Conservation (phyloP, 2,888 invertebrate genomes). For the Drosophila neonasuta region DNA sequence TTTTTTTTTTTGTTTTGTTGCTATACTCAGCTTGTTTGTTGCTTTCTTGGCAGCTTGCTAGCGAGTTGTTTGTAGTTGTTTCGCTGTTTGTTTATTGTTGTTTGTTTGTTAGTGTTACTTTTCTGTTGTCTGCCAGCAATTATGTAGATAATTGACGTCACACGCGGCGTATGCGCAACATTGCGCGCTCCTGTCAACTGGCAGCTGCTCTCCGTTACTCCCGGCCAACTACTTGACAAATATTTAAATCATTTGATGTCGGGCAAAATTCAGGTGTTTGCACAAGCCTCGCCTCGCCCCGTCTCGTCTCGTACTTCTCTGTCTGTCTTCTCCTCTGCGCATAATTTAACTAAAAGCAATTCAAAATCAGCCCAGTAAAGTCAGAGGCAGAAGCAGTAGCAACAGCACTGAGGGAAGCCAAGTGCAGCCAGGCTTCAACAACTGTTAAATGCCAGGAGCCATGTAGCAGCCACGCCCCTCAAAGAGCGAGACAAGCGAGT, state of each 20-base stretch:
- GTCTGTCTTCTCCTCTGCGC: conserved; percentile 30
- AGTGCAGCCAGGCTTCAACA: conserved; percentile 53
- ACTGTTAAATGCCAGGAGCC: conserved; percentile 52
- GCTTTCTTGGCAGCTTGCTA: neutral
- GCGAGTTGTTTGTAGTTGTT: conserved; percentile 1
- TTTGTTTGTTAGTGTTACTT: conserved; percentile 30
- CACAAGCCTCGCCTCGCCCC: neutral
- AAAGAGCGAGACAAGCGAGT: conserved; percentile 18
- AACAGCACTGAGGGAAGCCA: conserved; percentile 44
- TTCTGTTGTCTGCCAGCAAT: conserved; percentile 42
- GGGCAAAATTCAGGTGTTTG: conserved; percentile 25
- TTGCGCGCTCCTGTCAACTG: conserved; percentile 3
- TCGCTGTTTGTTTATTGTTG: conserved; percentile 16
- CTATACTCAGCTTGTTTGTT: conserved; percentile 19
- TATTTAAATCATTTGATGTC: conserved; percentile 66
- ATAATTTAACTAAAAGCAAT: conserved; percentile 69
- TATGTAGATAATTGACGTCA: conserved; percentile 48
- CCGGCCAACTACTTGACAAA: conserved; percentile 49
- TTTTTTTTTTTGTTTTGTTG: conserved; percentile 1
- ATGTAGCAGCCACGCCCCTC: conserved; percentile 37
- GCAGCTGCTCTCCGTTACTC: conserved; percentile 12
- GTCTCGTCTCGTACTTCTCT: too few species aligned
- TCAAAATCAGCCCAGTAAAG: conserved; percentile 45
- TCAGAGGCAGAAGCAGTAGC: conserved; percentile 20
- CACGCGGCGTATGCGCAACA: conserved; percentile 48